Percentiles rank a stretch among this genome's conserved stretches.
phyloP scores from a whole-genome alignment of 2,888 invertebrate genomes.

The Camptogramma bilineatum region DNA sequence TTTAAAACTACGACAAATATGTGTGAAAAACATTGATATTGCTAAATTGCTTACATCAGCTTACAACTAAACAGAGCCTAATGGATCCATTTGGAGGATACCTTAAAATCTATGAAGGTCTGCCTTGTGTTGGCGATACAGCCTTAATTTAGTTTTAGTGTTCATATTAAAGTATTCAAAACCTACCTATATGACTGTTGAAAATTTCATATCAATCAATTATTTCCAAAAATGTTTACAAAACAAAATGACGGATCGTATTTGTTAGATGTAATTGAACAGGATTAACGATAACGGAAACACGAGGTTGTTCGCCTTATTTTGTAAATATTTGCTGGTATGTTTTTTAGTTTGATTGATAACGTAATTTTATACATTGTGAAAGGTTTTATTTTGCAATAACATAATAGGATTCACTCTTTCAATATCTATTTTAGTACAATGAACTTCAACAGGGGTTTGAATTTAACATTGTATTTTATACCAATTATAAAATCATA shows the following conservation, averaged over 20 bases:
- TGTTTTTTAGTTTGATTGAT: slow-evolving; percentile 29
- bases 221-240: not conserved
- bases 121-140: too few species aligned
- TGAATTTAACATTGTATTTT: too few species aligned
- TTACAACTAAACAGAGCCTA: too few species aligned
- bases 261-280: slow-evolving; percentile 11
- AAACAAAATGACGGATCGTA: slow-evolving; percentile 14
- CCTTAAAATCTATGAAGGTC: too few species aligned
- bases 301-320: slow-evolving; percentile 1
- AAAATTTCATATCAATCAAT: not conserved
- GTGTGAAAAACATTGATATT: too few species aligned
- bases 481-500: too few species aligned
- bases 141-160: too few species aligned
- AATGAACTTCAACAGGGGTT: too few species aligned
- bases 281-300: slow-evolving; percentile 4
- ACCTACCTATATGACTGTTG: not conserved
- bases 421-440: not conserved
- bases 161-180: too few species aligned
- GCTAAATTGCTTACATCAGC: too few species aligned
- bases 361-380: slow-evolving; percentile 19
- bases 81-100: too few species aligned
- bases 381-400: not conserved
- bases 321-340: slow-evolving; percentile 21
- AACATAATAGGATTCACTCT: not conserved
- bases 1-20: too few species aligned